Percentiles rank a stretch among this genome's conserved stretches.
phyloP scores from a whole-genome alignment of 1,140 invertebrate genomes.

The Habropoda laboriosa region DNA sequence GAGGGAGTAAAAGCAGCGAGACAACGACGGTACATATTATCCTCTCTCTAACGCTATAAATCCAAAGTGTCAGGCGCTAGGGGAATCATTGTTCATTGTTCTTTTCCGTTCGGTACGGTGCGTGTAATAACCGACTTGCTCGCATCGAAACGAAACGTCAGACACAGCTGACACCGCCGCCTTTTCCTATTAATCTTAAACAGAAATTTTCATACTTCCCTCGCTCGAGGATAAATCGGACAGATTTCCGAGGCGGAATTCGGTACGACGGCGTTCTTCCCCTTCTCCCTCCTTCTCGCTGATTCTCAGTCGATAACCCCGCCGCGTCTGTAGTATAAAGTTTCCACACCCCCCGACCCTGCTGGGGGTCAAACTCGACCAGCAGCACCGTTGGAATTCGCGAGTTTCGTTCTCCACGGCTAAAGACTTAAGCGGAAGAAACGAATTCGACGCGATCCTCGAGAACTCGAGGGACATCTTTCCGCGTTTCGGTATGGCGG shows the following conservation, averaged over 20 bases:
- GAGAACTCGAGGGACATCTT: neutral
- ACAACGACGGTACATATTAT: constrained; percentile 21
- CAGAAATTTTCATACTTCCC: constrained; percentile 28
- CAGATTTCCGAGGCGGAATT: constrained; percentile 3
- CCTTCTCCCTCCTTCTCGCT: too few relatives aligned
- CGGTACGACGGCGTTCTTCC: neutral
- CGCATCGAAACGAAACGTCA: constrained; percentile 32
- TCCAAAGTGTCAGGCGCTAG: constrained; percentile 16
- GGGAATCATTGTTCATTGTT: constrained; percentile 41
- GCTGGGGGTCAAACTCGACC: neutral
- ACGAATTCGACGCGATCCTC: constrained; percentile 33
- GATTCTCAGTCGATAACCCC: neutral
- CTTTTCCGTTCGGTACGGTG: constrained; percentile 17
- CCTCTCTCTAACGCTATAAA: constrained; percentile 30
- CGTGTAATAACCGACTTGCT: constrained; percentile 37
- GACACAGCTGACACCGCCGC: constrained; percentile 17
- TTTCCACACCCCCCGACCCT: neutral
- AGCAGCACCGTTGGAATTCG: constrained; percentile 5
- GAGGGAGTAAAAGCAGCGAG: neutral
- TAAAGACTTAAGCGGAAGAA: constrained; percentile 45
- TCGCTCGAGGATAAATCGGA: neutral
- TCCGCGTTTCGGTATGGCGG: constrained; percentile 31
- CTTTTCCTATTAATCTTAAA: constrained; percentile 31
- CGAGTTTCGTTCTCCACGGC: constrained; percentile 24
- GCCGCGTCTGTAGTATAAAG: neutral